Conservation (phyloP, 2,888 invertebrate genomes). For the Molorchus minor region DNA sequence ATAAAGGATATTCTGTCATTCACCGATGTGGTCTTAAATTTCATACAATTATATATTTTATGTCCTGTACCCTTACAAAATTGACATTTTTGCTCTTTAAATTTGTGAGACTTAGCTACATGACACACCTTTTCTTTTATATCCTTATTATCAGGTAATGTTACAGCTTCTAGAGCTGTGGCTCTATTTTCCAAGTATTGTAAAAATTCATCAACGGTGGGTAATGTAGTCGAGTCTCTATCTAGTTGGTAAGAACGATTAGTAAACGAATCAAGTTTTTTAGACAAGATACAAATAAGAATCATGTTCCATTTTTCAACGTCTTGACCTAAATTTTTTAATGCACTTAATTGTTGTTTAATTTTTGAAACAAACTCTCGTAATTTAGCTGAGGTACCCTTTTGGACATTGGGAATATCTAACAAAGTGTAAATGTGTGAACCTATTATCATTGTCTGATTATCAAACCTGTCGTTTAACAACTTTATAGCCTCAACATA, state of each 20-base stretch:
- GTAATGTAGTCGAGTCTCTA: constrained; percentile 8
- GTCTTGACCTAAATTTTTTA: constrained; percentile 22
- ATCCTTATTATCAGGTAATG: not conserved
- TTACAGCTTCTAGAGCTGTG: constrained; percentile 16
- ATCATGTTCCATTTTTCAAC: not conserved
- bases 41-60: constrained; percentile 19
- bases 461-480: constrained; percentile 23
- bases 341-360: constrained; percentile 18
- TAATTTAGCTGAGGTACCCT: constrained; percentile 5
- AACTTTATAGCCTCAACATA: constrained; percentile 17
- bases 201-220: constrained; percentile 22
- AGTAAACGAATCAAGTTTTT: constrained; percentile 23
- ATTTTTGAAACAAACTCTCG: constrained; percentile 22
- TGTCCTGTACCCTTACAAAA: constrained; percentile 8
- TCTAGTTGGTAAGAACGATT: constrained; percentile 23
- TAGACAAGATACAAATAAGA: constrained; percentile 22
- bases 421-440: constrained; percentile 21
- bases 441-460: constrained; percentile 19
- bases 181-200: constrained; percentile 21
- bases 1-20: constrained; percentile 11
- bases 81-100: not conserved
- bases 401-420: constrained; percentile 10
- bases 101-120: not conserved
- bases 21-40: constrained; percentile 11
- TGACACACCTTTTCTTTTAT: not conserved